Evolutionary conservation across 2,797 vertebrate species (phyloP).

Genomic region (Enteromius trimaculatus): DNA sequence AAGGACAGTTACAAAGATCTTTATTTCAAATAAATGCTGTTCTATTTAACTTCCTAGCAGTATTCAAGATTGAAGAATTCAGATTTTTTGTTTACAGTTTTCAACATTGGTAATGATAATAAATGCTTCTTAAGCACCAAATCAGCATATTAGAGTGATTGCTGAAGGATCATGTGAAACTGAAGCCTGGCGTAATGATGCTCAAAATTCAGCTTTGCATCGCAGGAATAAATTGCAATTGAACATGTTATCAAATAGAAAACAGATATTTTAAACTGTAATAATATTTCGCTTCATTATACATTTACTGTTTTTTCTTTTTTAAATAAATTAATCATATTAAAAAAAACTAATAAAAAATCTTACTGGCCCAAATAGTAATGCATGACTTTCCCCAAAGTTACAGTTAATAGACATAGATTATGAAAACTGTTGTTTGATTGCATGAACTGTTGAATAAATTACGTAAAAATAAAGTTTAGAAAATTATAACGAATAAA

Average conservation of each 20-base stretch:
- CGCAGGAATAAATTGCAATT: neutral
- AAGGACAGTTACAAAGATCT: too few relatives aligned
- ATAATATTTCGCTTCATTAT: neutral
- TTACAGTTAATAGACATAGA: neutral
- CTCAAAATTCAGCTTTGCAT: neutral
- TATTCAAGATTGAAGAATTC: too few relatives aligned
- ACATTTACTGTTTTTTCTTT: too few relatives aligned
- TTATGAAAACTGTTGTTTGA: neutral
- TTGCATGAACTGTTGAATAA: neutral
- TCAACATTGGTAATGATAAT: neutral
- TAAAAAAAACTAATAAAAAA: neutral
- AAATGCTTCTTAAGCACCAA: neutral
- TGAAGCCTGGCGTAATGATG: neutral
- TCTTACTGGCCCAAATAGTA: neutral
- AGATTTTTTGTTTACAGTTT: too few relatives aligned
- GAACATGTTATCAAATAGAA: neutral
- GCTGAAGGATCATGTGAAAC: neutral
- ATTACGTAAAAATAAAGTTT: neutral
- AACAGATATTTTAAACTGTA: neutral
- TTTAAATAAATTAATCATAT: neutral
- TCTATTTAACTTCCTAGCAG: neutral
- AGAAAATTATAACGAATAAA: neutral
- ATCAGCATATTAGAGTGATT: neutral
- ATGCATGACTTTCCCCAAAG: neutral
- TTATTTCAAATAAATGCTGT: neutral